Evolutionary conservation across 30 jellyfish, hydroid and myxozoan species (phyloP), one percentile per base, ranked within the genome.

Genomic region (Nemopilema nomurai): DNA sequence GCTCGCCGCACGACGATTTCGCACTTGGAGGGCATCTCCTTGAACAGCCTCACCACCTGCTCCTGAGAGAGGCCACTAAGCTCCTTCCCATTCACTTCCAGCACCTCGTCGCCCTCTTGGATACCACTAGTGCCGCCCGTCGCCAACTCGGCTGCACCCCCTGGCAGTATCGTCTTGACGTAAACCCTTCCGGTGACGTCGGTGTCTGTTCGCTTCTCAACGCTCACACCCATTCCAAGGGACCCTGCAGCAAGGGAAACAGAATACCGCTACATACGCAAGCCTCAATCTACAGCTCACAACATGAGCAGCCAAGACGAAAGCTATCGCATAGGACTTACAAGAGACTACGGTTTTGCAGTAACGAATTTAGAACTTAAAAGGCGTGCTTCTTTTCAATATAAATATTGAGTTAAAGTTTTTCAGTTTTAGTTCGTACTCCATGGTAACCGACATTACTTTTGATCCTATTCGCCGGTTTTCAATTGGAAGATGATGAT

Each of bases 101-200:
- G 32, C 18, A 95, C 65, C 49, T 90, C 90, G 77, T 95, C 99
- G 18, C 99, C 99, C 26, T 74, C 94, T 79, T 86, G 95, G 13
- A 95, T 78, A 16, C 95, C 96, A n/a, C 99, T 89, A 18, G 68
- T 78, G 18, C 97, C 92, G 28, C 99, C 98, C 28, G 80, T 65
- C 24, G 98, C 98, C 17, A 69, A 76, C 51, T 85, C 94, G 16
- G 99, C 99, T 0, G 96, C 91, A 18, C 99, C 97, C 18, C 90
- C 92, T 0, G 92, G 92, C 28, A 76, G 74, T 27, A 92, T 91
- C 20, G 97, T 83, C 83, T 92, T 92, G 83, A 84, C 98, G 82
- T 84, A 89, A 62, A 94, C 97, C 4, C 93, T 87, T 8, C 89
- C 94, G 28, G 87, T 74, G 16, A 67, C 84, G 51, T 84, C 93